These are phyloP conservation scores for Ramazzottius varieornatus DNA, from an alignment of 2,888 invertebrate species.

Conservation along the genomic window DNA sequence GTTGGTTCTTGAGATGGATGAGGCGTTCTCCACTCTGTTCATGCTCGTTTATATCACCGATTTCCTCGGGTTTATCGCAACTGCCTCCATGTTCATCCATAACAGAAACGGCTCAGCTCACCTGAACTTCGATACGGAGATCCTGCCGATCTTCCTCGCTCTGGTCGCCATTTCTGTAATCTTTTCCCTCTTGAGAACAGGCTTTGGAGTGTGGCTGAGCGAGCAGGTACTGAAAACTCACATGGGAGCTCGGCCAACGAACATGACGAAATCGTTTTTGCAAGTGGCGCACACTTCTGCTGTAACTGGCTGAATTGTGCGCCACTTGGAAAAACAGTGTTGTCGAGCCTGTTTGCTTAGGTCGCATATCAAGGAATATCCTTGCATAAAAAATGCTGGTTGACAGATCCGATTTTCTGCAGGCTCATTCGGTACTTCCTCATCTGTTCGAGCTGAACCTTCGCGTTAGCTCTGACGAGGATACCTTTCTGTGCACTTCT, in stretches of 20 bases:
- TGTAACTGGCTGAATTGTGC: no score
- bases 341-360: no score
- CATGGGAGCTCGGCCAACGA: no score
- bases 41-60: neutral
- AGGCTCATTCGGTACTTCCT: neutral
- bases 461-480: neutral
- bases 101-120: neutral
- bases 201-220: neutral
- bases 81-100: neutral
- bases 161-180: neutral
- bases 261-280: no score
- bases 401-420: no score
- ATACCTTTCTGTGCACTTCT: neutral
- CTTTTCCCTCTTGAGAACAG: neutral
- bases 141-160: neutral
- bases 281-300: no score
- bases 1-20: neutral
- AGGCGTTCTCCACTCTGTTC: neutral
- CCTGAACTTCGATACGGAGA: neutral
- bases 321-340: no score
- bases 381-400: no score
- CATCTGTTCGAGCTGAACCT: neutral
- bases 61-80: neutral
- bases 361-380: no score
- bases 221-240: conserved; percentile 2